phyloP scores from a whole-genome alignment of 2,888 invertebrate genomes.

The Ectemnius lituratus region DNA sequence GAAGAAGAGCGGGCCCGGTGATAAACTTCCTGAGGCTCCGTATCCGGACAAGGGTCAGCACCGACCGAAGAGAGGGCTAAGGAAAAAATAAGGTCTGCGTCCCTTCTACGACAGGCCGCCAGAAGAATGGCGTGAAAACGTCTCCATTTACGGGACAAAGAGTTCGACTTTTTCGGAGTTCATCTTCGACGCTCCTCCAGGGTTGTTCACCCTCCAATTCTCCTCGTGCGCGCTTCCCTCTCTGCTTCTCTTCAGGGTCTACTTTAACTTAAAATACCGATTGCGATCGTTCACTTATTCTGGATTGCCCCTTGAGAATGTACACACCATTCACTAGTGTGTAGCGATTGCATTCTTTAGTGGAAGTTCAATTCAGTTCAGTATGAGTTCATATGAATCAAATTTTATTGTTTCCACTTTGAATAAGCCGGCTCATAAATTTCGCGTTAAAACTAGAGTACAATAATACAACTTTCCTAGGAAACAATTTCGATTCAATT shows the following conservation, averaged over 20 bases:
- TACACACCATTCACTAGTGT: no score
- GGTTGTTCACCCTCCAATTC: constrained; percentile 39
- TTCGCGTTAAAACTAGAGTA: no score
- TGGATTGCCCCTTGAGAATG: no score
- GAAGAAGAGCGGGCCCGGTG: constrained; percentile 42
- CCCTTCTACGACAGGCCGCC: constrained; percentile 49
- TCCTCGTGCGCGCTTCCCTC: constrained; percentile 7
- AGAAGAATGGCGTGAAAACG: constrained; percentile 67
- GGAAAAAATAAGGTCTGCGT: constrained; percentile 68
- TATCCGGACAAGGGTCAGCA: constrained; percentile 37
- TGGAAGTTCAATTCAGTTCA: no score
- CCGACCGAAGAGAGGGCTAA: constrained; percentile 46
- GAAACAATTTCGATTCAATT: no score
- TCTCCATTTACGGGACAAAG: constrained; percentile 71
- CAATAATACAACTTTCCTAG: no score
- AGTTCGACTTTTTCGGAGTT: constrained; percentile 58
- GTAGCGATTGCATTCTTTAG: no score
- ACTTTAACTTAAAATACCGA: neutral
- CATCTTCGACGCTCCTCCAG: constrained; percentile 49
- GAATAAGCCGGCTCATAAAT: no score
- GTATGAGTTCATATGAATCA: no score
- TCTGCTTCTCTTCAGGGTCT: constrained; percentile 11
- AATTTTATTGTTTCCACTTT: no score
- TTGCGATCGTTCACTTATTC: no score
- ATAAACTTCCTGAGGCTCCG: constrained; percentile 53